These are phyloP conservation scores for Anthopleura sola DNA, from an alignment of 64 coral and sea anemone genomes.

Conservation along the genomic window DNA sequence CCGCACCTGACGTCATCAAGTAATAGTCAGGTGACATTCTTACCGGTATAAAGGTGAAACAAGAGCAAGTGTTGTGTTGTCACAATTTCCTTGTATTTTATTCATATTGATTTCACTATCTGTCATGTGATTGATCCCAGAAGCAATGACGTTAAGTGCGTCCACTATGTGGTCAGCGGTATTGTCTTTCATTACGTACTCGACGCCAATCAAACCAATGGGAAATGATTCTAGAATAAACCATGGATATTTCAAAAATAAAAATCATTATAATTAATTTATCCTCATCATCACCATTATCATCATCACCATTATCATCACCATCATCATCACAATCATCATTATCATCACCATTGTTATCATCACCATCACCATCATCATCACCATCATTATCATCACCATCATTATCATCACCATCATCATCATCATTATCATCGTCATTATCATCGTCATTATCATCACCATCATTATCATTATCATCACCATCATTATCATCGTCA, in stretches of 20 bases:
- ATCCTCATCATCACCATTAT: background rate
- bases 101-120: background rate
- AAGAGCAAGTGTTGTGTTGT: background rate
- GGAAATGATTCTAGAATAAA: background rate
- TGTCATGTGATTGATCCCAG: constrained; percentile 14
- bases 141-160: background rate
- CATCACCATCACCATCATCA: no score
- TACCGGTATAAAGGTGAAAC: constrained; percentile 5
- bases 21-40: background rate
- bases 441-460: background rate
- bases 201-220: constrained; percentile 18
- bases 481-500: no score
- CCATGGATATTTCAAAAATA: background rate
- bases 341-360: no score
- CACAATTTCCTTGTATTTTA: background rate
- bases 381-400: no score
- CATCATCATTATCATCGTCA: no score
- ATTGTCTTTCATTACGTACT: background rate
- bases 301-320: no score
- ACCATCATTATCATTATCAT: background rate
- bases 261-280: no score
- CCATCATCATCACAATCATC: no score
- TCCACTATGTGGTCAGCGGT: constrained; percentile 19
- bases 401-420: no score
- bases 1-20: background rate